Conservation (phyloP, 2,888 invertebrate species). For the Eretmocerus hayati region DNA sequence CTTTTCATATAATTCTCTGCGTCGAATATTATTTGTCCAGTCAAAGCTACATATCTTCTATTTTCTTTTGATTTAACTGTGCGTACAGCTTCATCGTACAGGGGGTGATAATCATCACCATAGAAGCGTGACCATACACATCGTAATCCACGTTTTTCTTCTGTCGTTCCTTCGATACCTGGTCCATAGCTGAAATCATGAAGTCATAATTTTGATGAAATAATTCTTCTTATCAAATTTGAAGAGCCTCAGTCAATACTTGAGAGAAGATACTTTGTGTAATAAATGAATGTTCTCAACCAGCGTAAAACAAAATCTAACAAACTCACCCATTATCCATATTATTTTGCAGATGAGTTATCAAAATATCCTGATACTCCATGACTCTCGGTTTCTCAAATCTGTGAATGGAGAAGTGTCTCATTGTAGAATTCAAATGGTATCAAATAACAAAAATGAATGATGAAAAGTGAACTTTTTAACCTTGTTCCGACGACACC, state of each 20-base stretch:
- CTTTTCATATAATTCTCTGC: slow-evolving; percentile 44
- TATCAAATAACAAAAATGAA: not conserved
- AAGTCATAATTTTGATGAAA: not conserved
- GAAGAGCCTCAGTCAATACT: not conserved
- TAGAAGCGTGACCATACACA: slow-evolving; percentile 40
- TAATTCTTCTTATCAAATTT: not conserved
- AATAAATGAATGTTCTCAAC: not conserved
- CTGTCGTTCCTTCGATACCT: slow-evolving; percentile 25
- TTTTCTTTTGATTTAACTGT: slow-evolving; percentile 35
- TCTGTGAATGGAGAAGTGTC: slow-evolving; percentile 30
- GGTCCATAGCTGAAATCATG: slow-evolving; percentile 35
- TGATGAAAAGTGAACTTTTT: not conserved
- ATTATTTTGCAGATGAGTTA: slow-evolving; percentile 52
- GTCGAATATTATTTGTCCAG: slow-evolving; percentile 39
- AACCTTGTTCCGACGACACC: slow-evolving; percentile 43
- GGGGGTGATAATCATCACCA: slow-evolving; percentile 36
- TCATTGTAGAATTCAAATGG: no score
- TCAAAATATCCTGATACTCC: slow-evolving; percentile 58
- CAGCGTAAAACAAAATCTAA: no score
- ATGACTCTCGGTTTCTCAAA: slow-evolving; percentile 51
- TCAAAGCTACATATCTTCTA: slow-evolving; percentile 33
- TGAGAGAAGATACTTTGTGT: not conserved
- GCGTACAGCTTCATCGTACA: slow-evolving; percentile 35
- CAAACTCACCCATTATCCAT: slow-evolving; percentile 49
- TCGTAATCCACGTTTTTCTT: slow-evolving; percentile 32